Evolutionary conservation across 1,140 invertebrate species (phyloP).

Genomic region (Scaptomyza montana): DNA sequence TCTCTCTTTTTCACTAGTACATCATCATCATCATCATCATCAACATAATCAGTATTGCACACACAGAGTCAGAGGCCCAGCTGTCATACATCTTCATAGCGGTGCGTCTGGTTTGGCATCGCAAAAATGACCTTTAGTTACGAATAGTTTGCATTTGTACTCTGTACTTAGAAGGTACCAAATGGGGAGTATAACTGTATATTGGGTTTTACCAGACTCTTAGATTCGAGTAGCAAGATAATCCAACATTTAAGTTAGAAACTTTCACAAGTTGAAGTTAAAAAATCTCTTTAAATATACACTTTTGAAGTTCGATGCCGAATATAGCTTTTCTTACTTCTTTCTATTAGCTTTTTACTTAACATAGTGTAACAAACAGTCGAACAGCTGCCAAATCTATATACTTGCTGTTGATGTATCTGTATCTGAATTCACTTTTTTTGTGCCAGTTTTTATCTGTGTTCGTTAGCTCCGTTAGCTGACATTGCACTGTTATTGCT

Average conservation of each 20-base stretch:
- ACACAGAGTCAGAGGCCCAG: slow-evolving; percentile 9
- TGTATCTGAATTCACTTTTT: slow-evolving; percentile 7
- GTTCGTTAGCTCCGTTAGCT: slow-evolving; percentile 36
- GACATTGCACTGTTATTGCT: slow-evolving; percentile 65
- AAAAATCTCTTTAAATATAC: no score
- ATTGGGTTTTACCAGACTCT: no score
- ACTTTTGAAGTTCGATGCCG: no score
- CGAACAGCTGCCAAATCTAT: neutral
- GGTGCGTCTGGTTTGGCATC: slow-evolving; percentile 14
- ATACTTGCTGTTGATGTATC: slow-evolving; percentile 1
- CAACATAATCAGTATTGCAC: slow-evolving; percentile 15
- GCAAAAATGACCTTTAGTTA: slow-evolving; percentile 73
- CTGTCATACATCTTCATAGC: slow-evolving; percentile 69
- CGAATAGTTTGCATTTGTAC: slow-evolving; percentile 7
- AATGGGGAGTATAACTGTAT: neutral
- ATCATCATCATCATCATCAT: slow-evolving; percentile 65
- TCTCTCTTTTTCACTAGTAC: slow-evolving; percentile 27
- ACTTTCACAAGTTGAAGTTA: no score
- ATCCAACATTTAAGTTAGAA: no score
- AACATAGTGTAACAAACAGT: slow-evolving; percentile 1
- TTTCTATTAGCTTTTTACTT: neutral
- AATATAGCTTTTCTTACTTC: no score
- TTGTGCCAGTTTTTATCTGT: neutral
- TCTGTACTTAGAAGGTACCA: neutral
- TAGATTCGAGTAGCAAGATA: no score